Conservation (phyloP, 2,888 invertebrate species). For the Papilio protenor region DNA sequence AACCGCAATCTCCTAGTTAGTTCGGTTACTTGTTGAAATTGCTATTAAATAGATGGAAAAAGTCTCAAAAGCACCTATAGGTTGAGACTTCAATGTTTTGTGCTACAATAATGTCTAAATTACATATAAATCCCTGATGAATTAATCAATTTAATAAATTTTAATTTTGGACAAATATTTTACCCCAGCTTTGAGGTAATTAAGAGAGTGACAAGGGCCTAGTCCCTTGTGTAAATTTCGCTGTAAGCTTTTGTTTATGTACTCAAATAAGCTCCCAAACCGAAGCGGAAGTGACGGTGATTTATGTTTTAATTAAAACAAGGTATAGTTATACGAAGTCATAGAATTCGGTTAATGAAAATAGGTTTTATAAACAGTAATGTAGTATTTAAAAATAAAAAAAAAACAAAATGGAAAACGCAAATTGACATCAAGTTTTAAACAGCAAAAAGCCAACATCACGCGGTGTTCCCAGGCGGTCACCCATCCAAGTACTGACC, state of each 20-base stretch:
- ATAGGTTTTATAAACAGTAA: too few species aligned
- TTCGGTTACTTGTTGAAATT: too few species aligned
- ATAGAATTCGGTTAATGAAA: background rate
- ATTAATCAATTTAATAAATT: background rate
- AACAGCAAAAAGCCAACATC: constrained; percentile 13
- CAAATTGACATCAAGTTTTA: background rate
- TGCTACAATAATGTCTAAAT: too few species aligned
- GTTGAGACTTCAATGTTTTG: too few species aligned
- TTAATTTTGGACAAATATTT: constrained; percentile 9
- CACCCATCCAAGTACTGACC: constrained; percentile 54
- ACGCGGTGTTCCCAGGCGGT: constrained; percentile 54
- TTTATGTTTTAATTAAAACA: constrained; percentile 2
- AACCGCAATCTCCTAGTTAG: too few species aligned
- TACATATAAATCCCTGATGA: background rate
- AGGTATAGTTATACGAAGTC: background rate
- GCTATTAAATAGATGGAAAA: too few species aligned
- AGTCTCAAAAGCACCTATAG: too few species aligned
- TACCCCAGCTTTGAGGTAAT: constrained; percentile 5
- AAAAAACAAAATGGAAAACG: too few species aligned
- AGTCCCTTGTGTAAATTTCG: constrained; percentile 17
- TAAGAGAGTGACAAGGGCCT: constrained; percentile 1
- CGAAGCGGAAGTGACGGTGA: constrained; percentile 7
- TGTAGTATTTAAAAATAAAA: too few species aligned
- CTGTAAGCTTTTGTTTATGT: constrained; percentile 22
- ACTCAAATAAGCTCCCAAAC: constrained; percentile 9